Evolutionary conservation across 2,888 invertebrate species (phyloP).

Genomic region (Aromia moschata): DNA sequence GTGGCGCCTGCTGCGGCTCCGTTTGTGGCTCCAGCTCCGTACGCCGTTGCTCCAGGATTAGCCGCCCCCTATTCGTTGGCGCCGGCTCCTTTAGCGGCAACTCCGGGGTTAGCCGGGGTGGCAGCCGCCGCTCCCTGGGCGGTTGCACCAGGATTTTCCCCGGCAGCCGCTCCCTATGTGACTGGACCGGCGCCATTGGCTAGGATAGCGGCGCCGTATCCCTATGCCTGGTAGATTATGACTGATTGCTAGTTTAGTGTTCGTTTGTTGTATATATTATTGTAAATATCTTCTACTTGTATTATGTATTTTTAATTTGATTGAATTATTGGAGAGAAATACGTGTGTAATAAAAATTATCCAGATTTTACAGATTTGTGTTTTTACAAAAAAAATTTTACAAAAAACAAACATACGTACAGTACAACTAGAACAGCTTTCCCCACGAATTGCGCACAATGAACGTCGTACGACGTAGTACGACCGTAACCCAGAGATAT

Average conservation of each 20-base stretch:
- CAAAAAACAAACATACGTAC: too few species aligned
- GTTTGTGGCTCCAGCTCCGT: slow-evolving; percentile 39
- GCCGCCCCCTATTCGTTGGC: slow-evolving; percentile 26
- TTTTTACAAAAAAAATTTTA: too few species aligned
- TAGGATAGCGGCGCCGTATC: slow-evolving; percentile 9
- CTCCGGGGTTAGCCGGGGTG: slow-evolving; percentile 43
- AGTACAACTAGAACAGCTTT: too few species aligned
- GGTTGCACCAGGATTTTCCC: slow-evolving; percentile 43
- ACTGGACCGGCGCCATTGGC: slow-evolving; percentile 19
- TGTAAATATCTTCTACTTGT: background rate
- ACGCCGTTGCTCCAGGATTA: slow-evolving; percentile 41
- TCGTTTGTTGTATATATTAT: background rate
- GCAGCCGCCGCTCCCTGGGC: slow-evolving; percentile 35
- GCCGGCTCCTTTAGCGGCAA: slow-evolving; percentile 33
- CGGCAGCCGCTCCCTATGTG: slow-evolving; percentile 28
- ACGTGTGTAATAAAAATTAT: too few species aligned
- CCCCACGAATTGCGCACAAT: too few species aligned
- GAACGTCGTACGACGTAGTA: too few species aligned
- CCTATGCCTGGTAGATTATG: background rate
- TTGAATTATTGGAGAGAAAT: too few species aligned
- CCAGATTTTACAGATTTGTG: too few species aligned
- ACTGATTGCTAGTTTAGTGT: background rate
- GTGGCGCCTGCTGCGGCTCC: slow-evolving; percentile 26
- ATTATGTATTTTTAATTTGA: too few species aligned
- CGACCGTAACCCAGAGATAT: too few species aligned